Conservation (phyloP, 2,113 vertebrate genomes). For the Thalassoma bifasciatum region DNA sequence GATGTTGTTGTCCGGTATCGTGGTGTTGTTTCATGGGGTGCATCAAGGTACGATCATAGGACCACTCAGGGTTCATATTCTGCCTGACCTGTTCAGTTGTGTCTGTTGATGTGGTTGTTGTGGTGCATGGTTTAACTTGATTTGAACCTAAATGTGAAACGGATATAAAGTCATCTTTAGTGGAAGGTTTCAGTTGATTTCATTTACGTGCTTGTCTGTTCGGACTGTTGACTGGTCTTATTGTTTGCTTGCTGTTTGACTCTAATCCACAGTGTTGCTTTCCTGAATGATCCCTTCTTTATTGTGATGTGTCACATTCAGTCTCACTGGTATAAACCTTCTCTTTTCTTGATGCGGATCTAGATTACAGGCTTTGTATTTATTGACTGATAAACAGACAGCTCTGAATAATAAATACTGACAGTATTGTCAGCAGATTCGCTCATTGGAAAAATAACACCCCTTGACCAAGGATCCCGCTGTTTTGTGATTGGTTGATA, state of each 20-base stretch:
- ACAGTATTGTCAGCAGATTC: no score
- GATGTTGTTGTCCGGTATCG: constrained; percentile 68
- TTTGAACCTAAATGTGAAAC: constrained; percentile 28
- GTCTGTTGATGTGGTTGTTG: constrained; percentile 62
- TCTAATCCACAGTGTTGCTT: constrained; percentile 28
- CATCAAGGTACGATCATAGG: constrained; percentile 57
- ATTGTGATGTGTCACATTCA: constrained; percentile 23
- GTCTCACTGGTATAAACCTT: constrained; percentile 6
- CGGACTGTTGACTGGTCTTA: constrained; percentile 10
- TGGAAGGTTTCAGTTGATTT: neutral
- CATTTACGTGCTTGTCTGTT: constrained; percentile 38
- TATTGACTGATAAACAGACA: neutral
- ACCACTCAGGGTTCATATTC: constrained; percentile 43
- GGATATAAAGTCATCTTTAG: constrained; percentile 4
- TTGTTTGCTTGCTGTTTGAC: constrained; percentile 50
- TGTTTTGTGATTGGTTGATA: no score
- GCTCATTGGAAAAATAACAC: no score
- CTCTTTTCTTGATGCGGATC: constrained; percentile 2
- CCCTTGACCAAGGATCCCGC: no score
- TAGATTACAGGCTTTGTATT: neutral
- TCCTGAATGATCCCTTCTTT: constrained; percentile 37
- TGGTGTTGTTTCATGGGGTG: constrained; percentile 72
- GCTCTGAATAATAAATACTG: no score
- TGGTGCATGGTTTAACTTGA: constrained; percentile 70
- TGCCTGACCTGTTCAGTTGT: constrained; percentile 64